Conservation (phyloP, 2,113 vertebrate species). For the Gallinago media region DNA sequence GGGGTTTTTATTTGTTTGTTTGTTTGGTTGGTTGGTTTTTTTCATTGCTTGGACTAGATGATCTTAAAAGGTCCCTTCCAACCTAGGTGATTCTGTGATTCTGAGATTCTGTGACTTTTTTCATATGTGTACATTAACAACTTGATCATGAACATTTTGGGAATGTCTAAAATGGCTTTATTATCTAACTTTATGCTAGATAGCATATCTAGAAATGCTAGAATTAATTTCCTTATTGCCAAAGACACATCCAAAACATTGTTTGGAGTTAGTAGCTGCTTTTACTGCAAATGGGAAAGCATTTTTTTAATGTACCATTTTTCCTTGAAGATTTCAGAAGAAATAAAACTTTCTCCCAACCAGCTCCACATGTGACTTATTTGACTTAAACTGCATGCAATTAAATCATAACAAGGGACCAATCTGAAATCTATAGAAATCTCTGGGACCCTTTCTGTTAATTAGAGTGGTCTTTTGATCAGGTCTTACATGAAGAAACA, state of each 20-base stretch:
- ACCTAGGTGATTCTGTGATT: no score
- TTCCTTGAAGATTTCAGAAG: not conserved
- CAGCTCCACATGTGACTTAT: slow-evolving; percentile 19
- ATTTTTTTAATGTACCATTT: not conserved
- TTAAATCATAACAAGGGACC: slow-evolving; percentile 39
- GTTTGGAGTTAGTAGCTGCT: not conserved
- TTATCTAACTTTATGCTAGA: not conserved
- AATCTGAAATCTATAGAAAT: slow-evolving; percentile 28
- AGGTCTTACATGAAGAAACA: not conserved
- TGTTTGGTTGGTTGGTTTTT: no score
- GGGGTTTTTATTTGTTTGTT: no score
- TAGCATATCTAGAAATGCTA: not conserved
- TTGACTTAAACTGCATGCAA: not conserved
- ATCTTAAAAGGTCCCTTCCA: no score
- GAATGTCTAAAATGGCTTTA: not conserved
- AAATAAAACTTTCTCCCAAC: not conserved
- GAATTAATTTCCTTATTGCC: not conserved
- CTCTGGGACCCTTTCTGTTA: slow-evolving; percentile 13
- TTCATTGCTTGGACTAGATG: no score
- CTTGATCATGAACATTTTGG: not conserved
- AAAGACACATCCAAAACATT: slow-evolving; percentile 17
- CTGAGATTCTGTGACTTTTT: not conserved
- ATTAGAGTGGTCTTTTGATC: slow-evolving; percentile 30
- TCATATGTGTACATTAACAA: not conserved
- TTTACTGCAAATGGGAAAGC: not conserved